A percentile compares a stretch with the other conserved stretches of the same genome.
Conservation (phyloP, 2,888 invertebrate genomes). For the Xylota segnis region DNA sequence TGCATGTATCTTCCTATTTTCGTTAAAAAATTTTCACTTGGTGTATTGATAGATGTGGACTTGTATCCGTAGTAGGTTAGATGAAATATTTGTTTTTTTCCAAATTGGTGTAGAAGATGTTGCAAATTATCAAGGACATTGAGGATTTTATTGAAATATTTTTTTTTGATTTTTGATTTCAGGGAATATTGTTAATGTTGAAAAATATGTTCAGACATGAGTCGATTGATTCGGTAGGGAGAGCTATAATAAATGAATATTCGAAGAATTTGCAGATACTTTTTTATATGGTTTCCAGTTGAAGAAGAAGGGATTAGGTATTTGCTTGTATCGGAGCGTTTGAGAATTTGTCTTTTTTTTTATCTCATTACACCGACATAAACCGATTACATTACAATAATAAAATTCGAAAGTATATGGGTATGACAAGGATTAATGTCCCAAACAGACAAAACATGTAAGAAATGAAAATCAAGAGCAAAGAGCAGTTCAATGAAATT, state of each 20-base stretch:
- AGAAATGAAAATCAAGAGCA: too few species aligned
- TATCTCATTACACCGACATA: too few species aligned
- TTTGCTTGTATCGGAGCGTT: too few species aligned
- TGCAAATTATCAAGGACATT: slow-evolving; percentile 20
- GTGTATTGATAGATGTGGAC: slow-evolving; percentile 14
- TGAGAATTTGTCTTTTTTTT: too few species aligned
- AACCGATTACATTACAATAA: too few species aligned
- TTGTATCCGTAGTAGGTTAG: neutral
- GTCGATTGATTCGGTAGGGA: slow-evolving; percentile 1
- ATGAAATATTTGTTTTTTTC: neutral
- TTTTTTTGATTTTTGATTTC: neutral
- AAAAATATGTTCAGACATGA: slow-evolving; percentile 25
- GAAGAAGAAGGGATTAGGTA: too few species aligned
- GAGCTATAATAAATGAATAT: slow-evolving; percentile 13
- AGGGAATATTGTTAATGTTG: slow-evolving; percentile 3
- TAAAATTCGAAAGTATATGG: too few species aligned
- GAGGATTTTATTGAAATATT: neutral
- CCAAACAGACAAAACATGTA: too few species aligned
- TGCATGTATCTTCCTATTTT: neutral
- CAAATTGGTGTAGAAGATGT: slow-evolving; percentile 3
- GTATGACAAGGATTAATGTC: too few species aligned
- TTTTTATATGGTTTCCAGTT: neutral
- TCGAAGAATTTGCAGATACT: neutral
- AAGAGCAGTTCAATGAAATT: too few species aligned
- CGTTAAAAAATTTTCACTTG: neutral